Percentiles rank a stretch among this genome's conserved stretches.
Evolutionary conservation across 2,113 vertebrate species (phyloP).

Genomic region (Myrmophylax atrothorax): DNA sequence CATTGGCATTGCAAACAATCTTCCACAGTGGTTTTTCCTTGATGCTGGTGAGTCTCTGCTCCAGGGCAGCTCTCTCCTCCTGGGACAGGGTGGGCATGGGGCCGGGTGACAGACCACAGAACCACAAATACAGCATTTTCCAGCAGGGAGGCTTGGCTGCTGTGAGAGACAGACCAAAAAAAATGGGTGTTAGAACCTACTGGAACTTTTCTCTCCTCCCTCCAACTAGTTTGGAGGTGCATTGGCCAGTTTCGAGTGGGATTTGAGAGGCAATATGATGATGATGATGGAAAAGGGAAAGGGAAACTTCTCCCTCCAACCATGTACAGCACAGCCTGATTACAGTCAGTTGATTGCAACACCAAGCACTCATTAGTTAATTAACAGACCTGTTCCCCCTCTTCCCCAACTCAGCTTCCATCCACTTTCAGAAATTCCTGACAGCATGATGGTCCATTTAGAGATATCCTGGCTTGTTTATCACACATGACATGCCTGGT

Average conservation of each 20-base stretch:
- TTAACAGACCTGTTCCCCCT: neutral
- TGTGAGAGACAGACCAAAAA: neutral
- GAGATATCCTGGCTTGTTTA: neutral
- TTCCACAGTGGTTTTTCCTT: conserved; percentile 84
- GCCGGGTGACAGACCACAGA: conserved; percentile 79
- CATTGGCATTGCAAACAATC: conserved; percentile 81
- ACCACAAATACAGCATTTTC: conserved; percentile 73
- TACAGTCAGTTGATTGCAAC: neutral
- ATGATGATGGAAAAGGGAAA: too few species aligned
- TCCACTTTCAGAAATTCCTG: neutral
- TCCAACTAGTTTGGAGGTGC: neutral
- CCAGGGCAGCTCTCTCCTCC: conserved; percentile 66
- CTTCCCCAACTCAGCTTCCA: neutral
- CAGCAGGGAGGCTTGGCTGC: conserved; percentile 63
- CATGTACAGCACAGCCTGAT: neutral
- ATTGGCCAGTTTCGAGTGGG: neutral
- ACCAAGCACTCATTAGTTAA: neutral
- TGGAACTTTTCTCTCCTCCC: neutral
- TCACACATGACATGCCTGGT: neutral
- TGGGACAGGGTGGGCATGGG: conserved; percentile 37
- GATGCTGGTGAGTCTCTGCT: conserved; percentile 80
- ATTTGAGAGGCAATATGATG: neutral
- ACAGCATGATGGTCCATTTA: conserved; percentile 12
- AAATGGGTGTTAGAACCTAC: fast-evolving
- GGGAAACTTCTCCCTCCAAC: neutral